Base-by-base conservation (phyloP, 2,797 vertebrate species). In the Coregonus suidteri region DNA sequence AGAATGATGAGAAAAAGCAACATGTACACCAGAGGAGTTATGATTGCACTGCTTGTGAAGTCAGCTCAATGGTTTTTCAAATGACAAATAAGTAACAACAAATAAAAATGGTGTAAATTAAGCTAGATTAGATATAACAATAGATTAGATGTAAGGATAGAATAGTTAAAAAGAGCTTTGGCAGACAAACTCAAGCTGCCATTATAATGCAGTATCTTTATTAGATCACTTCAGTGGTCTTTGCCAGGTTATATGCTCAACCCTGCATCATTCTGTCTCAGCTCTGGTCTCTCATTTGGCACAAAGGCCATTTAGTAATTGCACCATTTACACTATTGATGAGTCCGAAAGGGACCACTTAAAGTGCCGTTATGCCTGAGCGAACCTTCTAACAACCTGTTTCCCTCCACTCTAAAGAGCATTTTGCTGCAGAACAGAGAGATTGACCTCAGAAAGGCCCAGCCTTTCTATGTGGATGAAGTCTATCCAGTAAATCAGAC, bases 331-430 rank as follows among this genome's bases (percentile, higher is more conserved):
- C 75, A 73, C 80, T 71, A 81, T 65, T 71, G 84, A 87, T 82
- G 82, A 82, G 86, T 88, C 84, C 54, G 87, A 90, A 88, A 86
- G 84, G 74, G 78, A 84, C 74, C 83, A 84, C 82, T 92, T 86
- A 81, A 81, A 73, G 73, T 16, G 3, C 71, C 18, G 73, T 81
- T 82, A 76, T 54, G 82, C 83, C 81, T 53, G 77, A 83, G 78
- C 73, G 79, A 85, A 64, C 83, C 81, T 83, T 71, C 37, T 81
- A 86, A 83, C 79, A 67, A 73, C 66, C 76, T 30, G 53, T 78
- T 83, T 79, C 87, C 79, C 79, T 79, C 53, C 18, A 51, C 79
- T 79, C 73, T 30, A 78, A 82, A 82, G 73, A 30, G 70, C 82
- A 82, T 91, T 93, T 87, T 91, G 78, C 76, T 51, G 34, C 47